These are phyloP conservation scores for Drosophila pseudotakahashii DNA, from an alignment of 2,888 invertebrate genomes.

Conservation along the genomic window DNA sequence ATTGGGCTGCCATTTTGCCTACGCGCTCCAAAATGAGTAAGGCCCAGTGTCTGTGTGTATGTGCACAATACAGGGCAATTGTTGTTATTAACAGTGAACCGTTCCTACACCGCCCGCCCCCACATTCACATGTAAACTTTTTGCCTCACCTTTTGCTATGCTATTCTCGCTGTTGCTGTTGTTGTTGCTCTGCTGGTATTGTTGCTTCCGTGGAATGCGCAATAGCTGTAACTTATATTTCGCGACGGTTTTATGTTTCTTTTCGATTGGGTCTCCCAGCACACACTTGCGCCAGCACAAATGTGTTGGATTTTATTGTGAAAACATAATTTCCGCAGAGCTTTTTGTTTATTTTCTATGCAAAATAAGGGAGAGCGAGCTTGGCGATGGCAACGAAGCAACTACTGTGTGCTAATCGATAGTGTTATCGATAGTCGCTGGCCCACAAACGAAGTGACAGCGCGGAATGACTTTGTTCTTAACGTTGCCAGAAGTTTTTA, in stretches of 20 bases:
- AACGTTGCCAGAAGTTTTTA: not conserved
- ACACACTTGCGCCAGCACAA: slow-evolving; percentile 70
- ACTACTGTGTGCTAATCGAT: slow-evolving; percentile 1
- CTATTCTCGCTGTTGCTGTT: slow-evolving; percentile 43
- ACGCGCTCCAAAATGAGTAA: slow-evolving; percentile 67
- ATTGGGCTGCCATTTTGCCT: slow-evolving; percentile 62
- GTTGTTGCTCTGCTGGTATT: slow-evolving; percentile 16
- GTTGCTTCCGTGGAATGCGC: slow-evolving; percentile 63
- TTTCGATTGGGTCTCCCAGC: slow-evolving; percentile 21
- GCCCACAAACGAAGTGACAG: not conserved
- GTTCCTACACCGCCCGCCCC: slow-evolving; percentile 39
- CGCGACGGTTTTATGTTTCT: slow-evolving; percentile 52
- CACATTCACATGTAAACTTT: slow-evolving; percentile 47
- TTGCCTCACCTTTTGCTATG: slow-evolving; percentile 65
- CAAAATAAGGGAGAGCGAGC: slow-evolving; percentile 55
- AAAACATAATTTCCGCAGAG: slow-evolving; percentile 59
- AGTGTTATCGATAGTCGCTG: not conserved
- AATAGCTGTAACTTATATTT: slow-evolving; percentile 67
- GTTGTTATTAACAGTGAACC: slow-evolving; percentile 64
- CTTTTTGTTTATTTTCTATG: slow-evolving; percentile 66
- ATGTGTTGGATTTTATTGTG: slow-evolving; percentile 52
- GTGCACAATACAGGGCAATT: slow-evolving; percentile 65
- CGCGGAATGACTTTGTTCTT: not conserved
- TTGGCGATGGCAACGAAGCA: slow-evolving; percentile 4
- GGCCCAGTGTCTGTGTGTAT: slow-evolving; percentile 16